Conservation (phyloP, 2,888 invertebrate genomes). For the Epinotia nisella region DNA sequence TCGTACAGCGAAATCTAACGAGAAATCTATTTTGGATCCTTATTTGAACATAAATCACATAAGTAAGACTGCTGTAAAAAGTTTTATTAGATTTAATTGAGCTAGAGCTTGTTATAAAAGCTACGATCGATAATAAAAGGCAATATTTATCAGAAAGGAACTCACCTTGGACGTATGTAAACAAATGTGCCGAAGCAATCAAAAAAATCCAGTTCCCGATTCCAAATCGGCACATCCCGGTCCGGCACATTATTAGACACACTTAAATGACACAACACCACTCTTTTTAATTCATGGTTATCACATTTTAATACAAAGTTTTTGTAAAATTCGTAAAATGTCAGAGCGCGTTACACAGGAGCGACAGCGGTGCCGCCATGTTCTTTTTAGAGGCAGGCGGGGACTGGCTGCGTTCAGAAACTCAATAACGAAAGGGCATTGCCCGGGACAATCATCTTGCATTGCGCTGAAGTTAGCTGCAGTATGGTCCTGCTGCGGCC, state of each 20-base stretch:
- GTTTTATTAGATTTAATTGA: constrained; percentile 13
- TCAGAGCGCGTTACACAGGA: constrained; percentile 56
- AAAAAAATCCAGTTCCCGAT: constrained; percentile 82
- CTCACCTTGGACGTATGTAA: constrained; percentile 84
- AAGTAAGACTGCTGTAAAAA: not conserved
- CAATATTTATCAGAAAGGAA: constrained; percentile 75
- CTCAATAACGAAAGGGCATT: constrained; percentile 81
- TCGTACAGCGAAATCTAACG: constrained; percentile 26
- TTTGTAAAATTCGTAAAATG: constrained; percentile 61
- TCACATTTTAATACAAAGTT: constrained; percentile 82
- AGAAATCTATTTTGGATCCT: constrained; percentile 26
- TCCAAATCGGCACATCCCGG: constrained; percentile 77
- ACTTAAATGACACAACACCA: constrained; percentile 72
- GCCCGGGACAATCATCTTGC: constrained; percentile 66
- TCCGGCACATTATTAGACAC: constrained; percentile 78
- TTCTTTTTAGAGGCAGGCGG: constrained; percentile 58
- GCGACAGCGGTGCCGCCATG: constrained; percentile 71
- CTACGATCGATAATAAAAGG: constrained; percentile 72
- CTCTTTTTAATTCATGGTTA: constrained; percentile 80
- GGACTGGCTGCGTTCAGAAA: constrained; percentile 72
- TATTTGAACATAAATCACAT: constrained; percentile 8
- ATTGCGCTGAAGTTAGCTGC: constrained; percentile 56
- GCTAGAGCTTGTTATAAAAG: constrained; percentile 39
- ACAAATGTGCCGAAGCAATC: constrained; percentile 77
- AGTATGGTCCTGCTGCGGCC: constrained; percentile 36